Conservation (phyloP, 2,113 vertebrate species). For the Hippoglossus stenolepis region DNA sequence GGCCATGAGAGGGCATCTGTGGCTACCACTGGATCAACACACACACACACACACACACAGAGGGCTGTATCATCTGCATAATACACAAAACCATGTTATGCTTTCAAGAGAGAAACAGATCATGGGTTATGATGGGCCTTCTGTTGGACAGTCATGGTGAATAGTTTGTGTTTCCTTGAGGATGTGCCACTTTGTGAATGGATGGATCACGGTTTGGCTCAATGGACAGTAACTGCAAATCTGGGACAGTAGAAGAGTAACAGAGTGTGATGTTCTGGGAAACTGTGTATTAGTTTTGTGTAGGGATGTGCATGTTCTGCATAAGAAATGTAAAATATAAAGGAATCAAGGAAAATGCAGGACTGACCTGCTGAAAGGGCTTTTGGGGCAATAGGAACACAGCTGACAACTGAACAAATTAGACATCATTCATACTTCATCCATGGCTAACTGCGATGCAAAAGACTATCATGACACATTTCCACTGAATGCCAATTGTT, state of each 20-base stretch:
- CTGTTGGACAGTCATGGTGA: slow-evolving; percentile 12
- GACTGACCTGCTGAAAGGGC: background rate
- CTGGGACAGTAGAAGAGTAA: too few relatives aligned
- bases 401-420: background rate
- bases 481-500: slow-evolving; percentile 15
- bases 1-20: slow-evolving; percentile 42
- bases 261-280: too few relatives aligned
- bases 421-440: background rate
- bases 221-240: too few relatives aligned
- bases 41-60: background rate
- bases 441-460: slow-evolving; percentile 5
- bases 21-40: slow-evolving; percentile 50
- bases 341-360: too few relatives aligned
- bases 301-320: too few relatives aligned
- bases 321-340: too few relatives aligned
- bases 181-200: slow-evolving; percentile 24
- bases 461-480: slow-evolving; percentile 5
- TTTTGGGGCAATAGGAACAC: background rate
- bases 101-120: slow-evolving; percentile 32
- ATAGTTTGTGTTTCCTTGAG: slow-evolving; percentile 20
- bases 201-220: too few relatives aligned
- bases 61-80: background rate
- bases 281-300: too few relatives aligned
- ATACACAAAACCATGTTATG: slow-evolving; percentile 27
- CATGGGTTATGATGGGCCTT: slow-evolving; percentile 2